Conservation (phyloP, 2,888 invertebrate genomes). For the Unio pictorum region DNA sequence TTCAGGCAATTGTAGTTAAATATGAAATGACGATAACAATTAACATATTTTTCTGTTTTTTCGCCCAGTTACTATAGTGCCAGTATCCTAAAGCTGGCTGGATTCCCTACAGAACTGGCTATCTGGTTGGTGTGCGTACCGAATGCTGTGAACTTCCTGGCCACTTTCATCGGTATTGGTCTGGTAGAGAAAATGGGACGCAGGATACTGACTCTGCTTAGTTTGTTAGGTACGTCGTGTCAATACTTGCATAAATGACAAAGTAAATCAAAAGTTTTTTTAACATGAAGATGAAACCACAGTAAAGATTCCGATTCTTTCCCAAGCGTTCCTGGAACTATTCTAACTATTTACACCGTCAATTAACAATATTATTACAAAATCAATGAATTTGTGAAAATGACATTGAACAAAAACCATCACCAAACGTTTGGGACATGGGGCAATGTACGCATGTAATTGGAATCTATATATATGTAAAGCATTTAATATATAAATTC, state of each 20-base stretch:
- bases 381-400: too few species aligned
- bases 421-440: too few species aligned
- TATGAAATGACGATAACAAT: background rate
- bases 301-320: too few species aligned
- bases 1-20: background rate
- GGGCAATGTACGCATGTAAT: too few species aligned
- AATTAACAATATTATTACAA: too few species aligned
- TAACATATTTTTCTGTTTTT: background rate
- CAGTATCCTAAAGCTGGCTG: constrained; percentile 73
- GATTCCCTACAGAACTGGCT: constrained; percentile 70
- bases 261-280: too few species aligned
- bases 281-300: too few species aligned
- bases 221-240: constrained; percentile 63
- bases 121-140: constrained; percentile 73
- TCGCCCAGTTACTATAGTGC: constrained; percentile 74
- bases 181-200: constrained; percentile 73
- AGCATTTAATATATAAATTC: too few species aligned
- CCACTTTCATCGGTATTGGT: constrained; percentile 73
- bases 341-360: too few species aligned
- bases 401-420: too few species aligned
- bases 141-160: constrained; percentile 72
- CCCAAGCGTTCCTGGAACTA: too few species aligned
- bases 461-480: too few species aligned
- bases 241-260: background rate
- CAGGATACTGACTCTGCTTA: constrained; percentile 57